Conservation (phyloP, 2,113 vertebrate genomes). For the Circaetus cinerascens region DNA sequence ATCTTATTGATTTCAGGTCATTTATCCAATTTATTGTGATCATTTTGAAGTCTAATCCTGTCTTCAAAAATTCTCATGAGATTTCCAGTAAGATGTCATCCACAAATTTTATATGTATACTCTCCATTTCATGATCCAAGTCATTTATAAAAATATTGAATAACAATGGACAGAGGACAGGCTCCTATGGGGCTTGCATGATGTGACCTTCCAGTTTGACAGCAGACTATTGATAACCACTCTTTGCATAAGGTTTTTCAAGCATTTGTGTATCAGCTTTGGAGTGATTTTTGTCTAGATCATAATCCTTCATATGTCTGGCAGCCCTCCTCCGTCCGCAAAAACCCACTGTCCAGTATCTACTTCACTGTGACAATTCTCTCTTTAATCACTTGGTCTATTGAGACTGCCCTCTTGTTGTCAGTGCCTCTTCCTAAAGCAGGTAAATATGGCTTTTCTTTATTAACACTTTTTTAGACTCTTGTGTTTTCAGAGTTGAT, state of each 20-base stretch:
- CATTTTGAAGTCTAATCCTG: neutral
- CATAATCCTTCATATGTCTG: neutral
- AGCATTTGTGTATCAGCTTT: neutral
- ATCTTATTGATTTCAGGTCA: conserved; percentile 3
- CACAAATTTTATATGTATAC: neutral
- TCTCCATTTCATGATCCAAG: neutral
- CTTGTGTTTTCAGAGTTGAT: neutral
- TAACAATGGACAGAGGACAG: neutral
- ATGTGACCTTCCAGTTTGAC: neutral
- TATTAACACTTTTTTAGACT: neutral
- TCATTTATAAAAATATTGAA: neutral
- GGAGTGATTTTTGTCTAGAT: neutral
- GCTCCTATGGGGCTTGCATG: neutral
- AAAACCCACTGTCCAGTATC: neutral
- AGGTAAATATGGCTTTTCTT: neutral
- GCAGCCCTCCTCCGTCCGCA: neutral
- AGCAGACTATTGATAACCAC: neutral
- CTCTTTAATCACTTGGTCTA: neutral
- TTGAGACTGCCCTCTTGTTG: neutral
- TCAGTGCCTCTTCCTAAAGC: neutral
- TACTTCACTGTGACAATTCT: neutral
- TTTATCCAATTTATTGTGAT: conserved; percentile 14
- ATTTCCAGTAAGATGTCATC: neutral
- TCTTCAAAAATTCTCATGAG: neutral
- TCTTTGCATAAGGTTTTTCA: neutral